A percentile compares a stretch with the other conserved stretches of the same genome.
These are phyloP conservation scores for Psilopogon haemacephalus DNA, from an alignment of 2,113 vertebrate genomes.

Conservation along the genomic window DNA sequence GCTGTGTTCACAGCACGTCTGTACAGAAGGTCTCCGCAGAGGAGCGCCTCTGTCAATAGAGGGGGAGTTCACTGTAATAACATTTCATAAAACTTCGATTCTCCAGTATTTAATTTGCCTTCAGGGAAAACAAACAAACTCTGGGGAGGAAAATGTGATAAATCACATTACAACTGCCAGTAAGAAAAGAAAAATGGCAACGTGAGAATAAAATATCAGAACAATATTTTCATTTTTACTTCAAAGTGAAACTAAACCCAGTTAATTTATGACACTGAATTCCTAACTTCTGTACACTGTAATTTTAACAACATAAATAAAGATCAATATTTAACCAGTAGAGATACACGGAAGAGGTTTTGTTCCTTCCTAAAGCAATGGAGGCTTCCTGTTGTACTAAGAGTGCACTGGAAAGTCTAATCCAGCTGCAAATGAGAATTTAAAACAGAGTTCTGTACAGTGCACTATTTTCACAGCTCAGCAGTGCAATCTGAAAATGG, in stretches of 20 bases:
- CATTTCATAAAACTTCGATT: background rate
- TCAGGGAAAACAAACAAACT: background rate
- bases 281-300: background rate
- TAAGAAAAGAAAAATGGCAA: background rate
- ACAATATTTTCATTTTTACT: background rate
- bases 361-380: background rate
- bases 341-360: background rate
- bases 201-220: background rate
- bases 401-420: background rate
- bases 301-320: background rate
- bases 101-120: background rate
- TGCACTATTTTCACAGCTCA: background rate
- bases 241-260: background rate
- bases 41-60: background rate
- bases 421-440: background rate
- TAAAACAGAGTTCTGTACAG: background rate
- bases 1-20: background rate
- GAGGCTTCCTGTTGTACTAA: background rate
- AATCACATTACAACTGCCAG: background rate
- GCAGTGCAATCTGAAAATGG: background rate
- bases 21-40: background rate
- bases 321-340: background rate
- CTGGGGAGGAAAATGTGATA: background rate
- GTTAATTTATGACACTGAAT: background rate
- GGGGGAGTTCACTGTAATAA: background rate